Percentiles rank a stretch among this genome's conserved stretches.
Conservation (phyloP, 2,113 vertebrate genomes). For the Sitta europaea region DNA sequence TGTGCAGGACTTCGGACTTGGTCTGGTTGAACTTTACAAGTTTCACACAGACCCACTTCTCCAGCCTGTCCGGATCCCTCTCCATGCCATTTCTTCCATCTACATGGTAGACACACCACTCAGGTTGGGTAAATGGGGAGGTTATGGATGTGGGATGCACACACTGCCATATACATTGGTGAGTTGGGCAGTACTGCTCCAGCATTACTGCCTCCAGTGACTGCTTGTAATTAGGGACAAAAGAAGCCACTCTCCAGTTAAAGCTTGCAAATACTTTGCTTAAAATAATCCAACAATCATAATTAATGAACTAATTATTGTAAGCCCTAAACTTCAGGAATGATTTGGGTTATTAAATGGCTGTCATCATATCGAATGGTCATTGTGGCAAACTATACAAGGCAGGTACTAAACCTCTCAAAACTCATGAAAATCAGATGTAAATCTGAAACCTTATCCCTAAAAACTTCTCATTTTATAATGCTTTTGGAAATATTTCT, state of each 20-base stretch:
- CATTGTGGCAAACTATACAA: not conserved
- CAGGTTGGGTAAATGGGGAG: not conserved
- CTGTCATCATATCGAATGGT: not conserved
- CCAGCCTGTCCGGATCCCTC: not conserved
- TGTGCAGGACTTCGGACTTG: not conserved
- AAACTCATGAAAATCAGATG: not conserved
- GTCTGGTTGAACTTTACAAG: not conserved
- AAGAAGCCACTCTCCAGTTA: not conserved
- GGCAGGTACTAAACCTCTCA: not conserved
- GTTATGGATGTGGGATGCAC: not conserved
- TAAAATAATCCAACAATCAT: not conserved
- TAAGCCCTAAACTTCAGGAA: not conserved
- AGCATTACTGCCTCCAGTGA: not conserved
- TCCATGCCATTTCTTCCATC: not conserved
- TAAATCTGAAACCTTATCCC: not conserved
- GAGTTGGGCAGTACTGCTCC: not conserved
- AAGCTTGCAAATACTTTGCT: not conserved
- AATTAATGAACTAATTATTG: not conserved
- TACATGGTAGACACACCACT: rapidly evolving
- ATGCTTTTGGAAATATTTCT: not conserved
- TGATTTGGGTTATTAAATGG: not conserved
- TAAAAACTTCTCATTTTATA: not conserved
- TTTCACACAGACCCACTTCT: rapidly evolving
- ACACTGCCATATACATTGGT: not conserved
- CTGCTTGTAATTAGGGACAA: not conserved